Base-by-base conservation (phyloP, 2,888 invertebrate species). In the Acanthosepion pharaonis region DNA sequence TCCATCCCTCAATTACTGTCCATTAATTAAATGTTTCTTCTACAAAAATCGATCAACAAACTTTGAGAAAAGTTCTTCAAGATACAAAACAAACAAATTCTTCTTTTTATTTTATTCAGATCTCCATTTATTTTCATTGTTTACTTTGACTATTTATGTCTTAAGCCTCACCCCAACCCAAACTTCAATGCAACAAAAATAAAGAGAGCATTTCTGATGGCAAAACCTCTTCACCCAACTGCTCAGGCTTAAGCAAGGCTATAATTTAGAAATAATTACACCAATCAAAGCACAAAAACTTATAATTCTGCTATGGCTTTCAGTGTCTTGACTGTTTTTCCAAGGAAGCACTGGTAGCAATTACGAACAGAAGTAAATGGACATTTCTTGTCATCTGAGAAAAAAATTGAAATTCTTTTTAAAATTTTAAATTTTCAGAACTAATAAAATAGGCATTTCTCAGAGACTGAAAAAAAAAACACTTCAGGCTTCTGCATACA, bases 1-100 rank as follows among this genome's bases (percentile, higher is more conserved):
- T 78, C n/a, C 11, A 11, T n/a, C 11, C 78, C 5, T n/a, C n/a
- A 4, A 78, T 78, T n/a, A 78, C n/a, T 15, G 78, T 78, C 78
- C n/a, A 78, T 78, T 78, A 78, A 78, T 78, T 78, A 78, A 78
- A 78, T 78, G 78, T n/a, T 78, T n/a, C 78, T 78, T 11, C n/a
- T 15, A 33, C 11, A 33, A 78, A 78, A 78, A 78, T n/a, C n/a
- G 15, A 78, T 78, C 78, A 78, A 78, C 18, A 18, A 33, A 78
- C 9, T n/a, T 78, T n/a, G 11, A 78, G 33, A 9, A 78, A 78
- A n/a, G 11, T 78, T 78, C n/a, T 78, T 78, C n/a, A 78, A 78
- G 78, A 78, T 5, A 23, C 78, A 33, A 78, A 78, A 78, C n/a
- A n/a, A 78, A 78, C 15, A 33, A n/a, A n/a, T 23, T 20, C 23